These are phyloP conservation scores for Belgica antarctica DNA, from an alignment of 2,888 invertebrate species.

Conservation along the genomic window DNA sequence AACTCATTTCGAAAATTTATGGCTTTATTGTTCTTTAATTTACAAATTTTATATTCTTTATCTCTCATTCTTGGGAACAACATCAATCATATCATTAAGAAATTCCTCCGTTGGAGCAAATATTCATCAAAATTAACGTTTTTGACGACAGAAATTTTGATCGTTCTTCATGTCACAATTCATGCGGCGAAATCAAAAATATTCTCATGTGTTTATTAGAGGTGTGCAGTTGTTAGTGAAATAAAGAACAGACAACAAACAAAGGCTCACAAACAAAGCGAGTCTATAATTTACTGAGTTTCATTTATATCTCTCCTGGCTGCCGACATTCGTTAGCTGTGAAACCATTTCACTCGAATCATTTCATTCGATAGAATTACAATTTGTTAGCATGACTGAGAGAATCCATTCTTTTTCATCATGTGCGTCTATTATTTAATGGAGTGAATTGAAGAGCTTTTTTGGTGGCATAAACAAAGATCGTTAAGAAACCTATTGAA, in stretches of 20 bases:
- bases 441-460: neutral
- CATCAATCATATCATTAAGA: slow-evolving; percentile 40
- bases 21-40: slow-evolving; percentile 41
- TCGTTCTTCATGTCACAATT: too few species aligned
- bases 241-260: too few species aligned
- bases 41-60: neutral
- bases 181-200: too few species aligned
- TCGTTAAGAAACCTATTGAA: slow-evolving; percentile 18
- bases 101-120: slow-evolving; percentile 26
- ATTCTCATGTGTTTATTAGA: too few species aligned
- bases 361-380: neutral
- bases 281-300: too few species aligned
- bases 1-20: slow-evolving; percentile 4
- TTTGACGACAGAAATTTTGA: too few species aligned
- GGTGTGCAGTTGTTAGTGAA: too few species aligned
- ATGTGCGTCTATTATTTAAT: slow-evolving; percentile 32
- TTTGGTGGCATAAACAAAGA: neutral
- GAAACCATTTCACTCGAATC: too few species aligned
- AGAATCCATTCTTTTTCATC: neutral
- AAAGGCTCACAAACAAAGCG: too few species aligned
- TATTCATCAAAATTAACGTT: neutral
- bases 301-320: too few species aligned
- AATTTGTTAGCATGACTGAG: slow-evolving; percentile 39
- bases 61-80: slow-evolving; percentile 30
- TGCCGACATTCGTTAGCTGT: too few species aligned